Percentiles rank a stretch among this genome's conserved stretches.
phyloP scores from a whole-genome alignment of 2,888 invertebrate species.

The Parascotia fuliginaria region DNA sequence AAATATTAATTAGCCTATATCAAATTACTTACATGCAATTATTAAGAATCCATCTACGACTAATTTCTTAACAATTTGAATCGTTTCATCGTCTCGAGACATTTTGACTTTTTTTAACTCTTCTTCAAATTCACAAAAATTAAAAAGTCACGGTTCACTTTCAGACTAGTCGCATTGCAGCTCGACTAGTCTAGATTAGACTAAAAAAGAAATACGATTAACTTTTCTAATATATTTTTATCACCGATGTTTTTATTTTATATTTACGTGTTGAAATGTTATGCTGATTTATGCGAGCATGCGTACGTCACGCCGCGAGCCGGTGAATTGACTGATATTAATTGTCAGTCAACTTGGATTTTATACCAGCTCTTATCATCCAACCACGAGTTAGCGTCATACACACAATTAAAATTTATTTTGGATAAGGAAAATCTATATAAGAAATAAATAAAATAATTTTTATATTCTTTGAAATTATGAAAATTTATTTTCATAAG shows the following conservation, averaged over 20 bases:
- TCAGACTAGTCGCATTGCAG: neutral
- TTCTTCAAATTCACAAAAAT: neutral
- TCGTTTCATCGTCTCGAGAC: slow-evolving; percentile 50
- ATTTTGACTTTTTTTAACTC: neutral
- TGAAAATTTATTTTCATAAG: too few species aligned
- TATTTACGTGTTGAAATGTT: neutral
- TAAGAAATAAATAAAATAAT: too few species aligned
- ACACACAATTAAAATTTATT: slow-evolving; percentile 7
- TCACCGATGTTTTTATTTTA: too few species aligned
- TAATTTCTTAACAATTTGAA: slow-evolving; percentile 62
- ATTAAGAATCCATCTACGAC: slow-evolving; percentile 66
- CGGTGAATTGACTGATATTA: slow-evolving; percentile 26
- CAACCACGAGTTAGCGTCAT: slow-evolving; percentile 24
- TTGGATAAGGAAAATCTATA: neutral
- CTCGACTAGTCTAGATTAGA: too few species aligned
- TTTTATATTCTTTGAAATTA: too few species aligned
- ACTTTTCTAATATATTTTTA: too few species aligned
- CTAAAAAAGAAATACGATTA: neutral
- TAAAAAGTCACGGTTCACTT: neutral
- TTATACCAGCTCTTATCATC: slow-evolving; percentile 33
- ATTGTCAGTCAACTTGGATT: slow-evolving; percentile 8
- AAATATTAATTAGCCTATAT: neutral
- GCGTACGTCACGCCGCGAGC: slow-evolving; percentile 24
- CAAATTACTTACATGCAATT: slow-evolving; percentile 61
- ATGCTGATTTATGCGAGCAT: too few species aligned